Percentiles rank a stretch among this genome's conserved stretches.
Conservation (phyloP, 2,888 invertebrate genomes). For the Nomada fabriciana region DNA sequence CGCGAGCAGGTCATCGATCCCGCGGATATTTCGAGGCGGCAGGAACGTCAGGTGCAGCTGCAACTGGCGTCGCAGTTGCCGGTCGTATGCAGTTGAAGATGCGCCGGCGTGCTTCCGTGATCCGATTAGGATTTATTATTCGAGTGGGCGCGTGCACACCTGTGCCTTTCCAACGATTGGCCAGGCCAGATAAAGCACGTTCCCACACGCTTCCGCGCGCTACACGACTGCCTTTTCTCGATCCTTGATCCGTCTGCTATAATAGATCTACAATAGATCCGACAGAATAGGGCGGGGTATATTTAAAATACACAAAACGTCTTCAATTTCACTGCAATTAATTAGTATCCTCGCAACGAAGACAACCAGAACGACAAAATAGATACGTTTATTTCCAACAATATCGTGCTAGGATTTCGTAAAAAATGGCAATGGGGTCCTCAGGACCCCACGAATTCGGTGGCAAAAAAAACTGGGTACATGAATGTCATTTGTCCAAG, state of each 20-base stretch:
- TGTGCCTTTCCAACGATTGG: constrained; percentile 60
- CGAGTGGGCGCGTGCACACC: constrained; percentile 60
- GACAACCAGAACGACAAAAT: too few species aligned
- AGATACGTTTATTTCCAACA: too few species aligned
- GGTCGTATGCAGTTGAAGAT: constrained; percentile 47
- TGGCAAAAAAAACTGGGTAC: too few species aligned
- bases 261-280: background rate
- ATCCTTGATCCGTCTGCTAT: constrained; percentile 25
- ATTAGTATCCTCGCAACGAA: too few species aligned
- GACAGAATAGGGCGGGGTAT: too few species aligned
- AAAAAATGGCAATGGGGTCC: too few species aligned
- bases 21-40: constrained; percentile 38
- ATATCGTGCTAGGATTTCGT: too few species aligned
- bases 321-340: too few species aligned
- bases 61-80: constrained; percentile 50
- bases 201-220: constrained; percentile 38
- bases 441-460: too few species aligned
- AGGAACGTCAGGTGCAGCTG: constrained; percentile 55
- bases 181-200: constrained; percentile 48
- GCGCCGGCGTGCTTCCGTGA: constrained; percentile 58
- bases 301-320: too few species aligned
- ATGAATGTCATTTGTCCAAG: too few species aligned
- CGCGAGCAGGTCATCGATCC: constrained; percentile 51
- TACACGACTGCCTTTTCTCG: constrained; percentile 1
- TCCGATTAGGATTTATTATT: constrained; percentile 66